Evolutionary conservation across 1,140 invertebrate species (phyloP).

Genomic region (Calephelis virginiensis): DNA sequence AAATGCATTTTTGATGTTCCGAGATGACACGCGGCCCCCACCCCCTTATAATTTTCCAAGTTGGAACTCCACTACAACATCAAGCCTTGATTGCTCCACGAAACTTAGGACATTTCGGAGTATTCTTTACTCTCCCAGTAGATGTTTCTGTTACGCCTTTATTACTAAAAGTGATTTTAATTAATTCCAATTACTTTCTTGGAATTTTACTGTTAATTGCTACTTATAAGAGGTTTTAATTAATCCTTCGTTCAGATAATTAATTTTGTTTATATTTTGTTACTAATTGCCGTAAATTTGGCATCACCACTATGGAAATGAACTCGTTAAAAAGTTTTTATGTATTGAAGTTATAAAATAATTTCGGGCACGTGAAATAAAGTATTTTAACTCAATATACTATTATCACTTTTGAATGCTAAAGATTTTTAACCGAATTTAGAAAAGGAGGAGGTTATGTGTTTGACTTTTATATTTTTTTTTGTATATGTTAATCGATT

Average conservation of each 20-base stretch:
- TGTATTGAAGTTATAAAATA: no score
- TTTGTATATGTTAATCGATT: no score
- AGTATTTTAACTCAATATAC: no score
- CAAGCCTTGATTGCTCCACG: slow-evolving; percentile 77
- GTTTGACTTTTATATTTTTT: no score
- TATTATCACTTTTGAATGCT: no score
- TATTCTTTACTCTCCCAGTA: slow-evolving; percentile 75
- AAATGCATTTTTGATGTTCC: slow-evolving; percentile 79
- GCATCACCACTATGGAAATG: no score
- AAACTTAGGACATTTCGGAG: slow-evolving; percentile 77
- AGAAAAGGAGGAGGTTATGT: no score
- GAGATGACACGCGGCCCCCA: slow-evolving; percentile 75
- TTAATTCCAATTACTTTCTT: slow-evolving; percentile 45
- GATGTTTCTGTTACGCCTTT: slow-evolving; percentile 64
- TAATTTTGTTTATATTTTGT: slow-evolving; percentile 15
- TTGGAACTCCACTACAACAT: slow-evolving; percentile 76
- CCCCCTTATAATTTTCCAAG: slow-evolving; percentile 75
- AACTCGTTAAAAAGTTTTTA: no score
- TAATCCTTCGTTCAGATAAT: slow-evolving; percentile 8
- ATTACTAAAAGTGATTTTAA: slow-evolving; percentile 69
- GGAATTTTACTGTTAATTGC: slow-evolving; percentile 23
- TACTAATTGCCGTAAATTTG: neutral
- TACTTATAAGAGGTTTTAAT: slow-evolving; percentile 14
- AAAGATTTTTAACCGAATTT: no score
- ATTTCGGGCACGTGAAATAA: no score